Evolutionary conservation across 2,113 vertebrate genomes (phyloP).

Genomic region (Chionomys nivalis): DNA sequence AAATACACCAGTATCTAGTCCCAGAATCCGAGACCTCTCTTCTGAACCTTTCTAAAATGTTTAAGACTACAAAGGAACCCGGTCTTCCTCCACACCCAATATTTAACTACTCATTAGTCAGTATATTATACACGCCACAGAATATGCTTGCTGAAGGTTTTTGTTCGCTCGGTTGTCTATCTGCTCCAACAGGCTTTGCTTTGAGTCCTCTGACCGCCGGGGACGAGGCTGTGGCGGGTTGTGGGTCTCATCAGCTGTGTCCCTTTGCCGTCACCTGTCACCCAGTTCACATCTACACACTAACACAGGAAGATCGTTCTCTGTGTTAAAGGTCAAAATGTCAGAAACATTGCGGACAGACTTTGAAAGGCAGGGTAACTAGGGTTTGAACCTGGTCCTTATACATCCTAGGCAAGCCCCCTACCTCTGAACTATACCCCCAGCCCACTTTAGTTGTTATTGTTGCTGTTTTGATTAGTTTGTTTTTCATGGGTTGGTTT

Average conservation of each 20-base stretch:
- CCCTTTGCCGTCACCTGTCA: neutral
- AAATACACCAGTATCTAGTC: neutral
- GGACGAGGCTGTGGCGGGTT: neutral
- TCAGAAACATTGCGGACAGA: neutral
- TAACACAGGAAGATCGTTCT: neutral
- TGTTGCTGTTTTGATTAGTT: neutral
- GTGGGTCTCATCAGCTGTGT: neutral
- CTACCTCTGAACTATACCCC: neutral
- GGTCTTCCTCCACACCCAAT: neutral
- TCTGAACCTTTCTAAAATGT: neutral
- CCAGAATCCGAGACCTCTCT: slow-evolving; percentile 19
- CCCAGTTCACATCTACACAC: neutral
- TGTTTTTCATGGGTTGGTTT: neutral
- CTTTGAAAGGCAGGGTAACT: neutral
- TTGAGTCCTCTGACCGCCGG: neutral
- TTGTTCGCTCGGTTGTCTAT: neutral
- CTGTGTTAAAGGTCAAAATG: neutral
- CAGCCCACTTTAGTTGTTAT: neutral
- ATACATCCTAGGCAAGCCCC: neutral
- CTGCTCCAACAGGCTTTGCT: neutral
- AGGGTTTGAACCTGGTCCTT: neutral
- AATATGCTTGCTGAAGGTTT: neutral
- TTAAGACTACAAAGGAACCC: slow-evolving; percentile 19
- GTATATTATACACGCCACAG: neutral
- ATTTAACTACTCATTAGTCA: neutral